phyloP scores from a whole-genome alignment of 2,888 invertebrate genomes.

The Macrophya annulata region DNA sequence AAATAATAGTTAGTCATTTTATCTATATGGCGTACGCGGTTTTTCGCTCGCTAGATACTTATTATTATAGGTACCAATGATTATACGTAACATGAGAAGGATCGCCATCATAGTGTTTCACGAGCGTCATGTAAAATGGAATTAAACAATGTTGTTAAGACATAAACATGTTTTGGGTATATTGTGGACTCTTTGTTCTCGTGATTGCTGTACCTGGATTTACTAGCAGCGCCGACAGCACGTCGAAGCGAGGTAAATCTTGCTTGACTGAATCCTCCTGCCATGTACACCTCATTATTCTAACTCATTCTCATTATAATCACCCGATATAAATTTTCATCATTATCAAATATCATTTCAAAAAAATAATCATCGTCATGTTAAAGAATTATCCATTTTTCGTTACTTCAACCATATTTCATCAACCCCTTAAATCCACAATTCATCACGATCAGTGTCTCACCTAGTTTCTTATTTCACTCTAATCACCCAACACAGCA shows the following conservation, averaged over 20 bases:
- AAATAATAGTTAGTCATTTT: conserved; percentile 12
- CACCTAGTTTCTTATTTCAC: conserved; percentile 3
- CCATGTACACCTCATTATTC: neutral
- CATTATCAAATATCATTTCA: neutral
- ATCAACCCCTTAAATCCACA: neutral
- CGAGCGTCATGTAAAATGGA: conserved; percentile 78
- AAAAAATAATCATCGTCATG: neutral
- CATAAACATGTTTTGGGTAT: conserved; percentile 79
- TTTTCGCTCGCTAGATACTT: conserved; percentile 26
- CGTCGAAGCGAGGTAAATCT: conserved; percentile 77
- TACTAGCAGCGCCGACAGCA: conserved; percentile 77
- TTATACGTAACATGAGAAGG: conserved; percentile 72
- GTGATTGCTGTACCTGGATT: conserved; percentile 79
- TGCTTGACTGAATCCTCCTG: neutral
- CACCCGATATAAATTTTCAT: neutral
- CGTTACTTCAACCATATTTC: neutral
- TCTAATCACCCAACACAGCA: neutral
- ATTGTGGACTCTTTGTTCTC: conserved; percentile 79
- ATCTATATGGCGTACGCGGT: conserved; percentile 51
- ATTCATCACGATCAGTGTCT: conserved; percentile 14
- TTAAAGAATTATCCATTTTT: neutral
- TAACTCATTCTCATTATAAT: neutral
- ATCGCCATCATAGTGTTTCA: conserved; percentile 72
- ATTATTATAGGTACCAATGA: conserved; percentile 67
- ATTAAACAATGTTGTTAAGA: conserved; percentile 79